These are phyloP conservation scores for Apis dorsata DNA, from an alignment of 1,140 invertebrate species.

Conservation along the genomic window DNA sequence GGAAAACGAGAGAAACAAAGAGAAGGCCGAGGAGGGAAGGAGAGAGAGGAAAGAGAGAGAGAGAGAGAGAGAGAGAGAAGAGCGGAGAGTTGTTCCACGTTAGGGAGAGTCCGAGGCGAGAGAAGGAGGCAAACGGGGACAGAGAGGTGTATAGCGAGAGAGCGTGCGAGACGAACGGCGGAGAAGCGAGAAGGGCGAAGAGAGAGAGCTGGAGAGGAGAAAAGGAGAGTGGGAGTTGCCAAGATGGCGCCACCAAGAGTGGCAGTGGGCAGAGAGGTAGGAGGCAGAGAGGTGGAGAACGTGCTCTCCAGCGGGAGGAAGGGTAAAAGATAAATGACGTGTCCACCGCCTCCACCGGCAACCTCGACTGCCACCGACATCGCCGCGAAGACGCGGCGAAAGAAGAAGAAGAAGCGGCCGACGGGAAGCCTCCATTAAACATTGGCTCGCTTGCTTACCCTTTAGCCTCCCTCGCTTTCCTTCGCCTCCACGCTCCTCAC, in stretches of 20 bases:
- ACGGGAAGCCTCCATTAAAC: conserved; percentile 74
- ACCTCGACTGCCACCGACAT: conserved; percentile 60
- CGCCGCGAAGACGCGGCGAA: conserved; percentile 67
- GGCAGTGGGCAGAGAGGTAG: conserved; percentile 52
- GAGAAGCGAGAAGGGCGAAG: conserved; percentile 62
- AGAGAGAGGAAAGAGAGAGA: conserved; percentile 16
- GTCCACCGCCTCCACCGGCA: conserved; percentile 75
- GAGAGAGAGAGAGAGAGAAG: background rate
- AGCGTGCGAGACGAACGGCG: conserved; percentile 32
- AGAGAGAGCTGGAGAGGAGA: conserved; percentile 42
- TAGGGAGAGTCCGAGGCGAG: conserved; percentile 27
- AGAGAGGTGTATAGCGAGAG: conserved; percentile 21
- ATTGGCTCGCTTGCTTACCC: conserved; percentile 69
- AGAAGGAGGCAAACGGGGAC: conserved; percentile 32
- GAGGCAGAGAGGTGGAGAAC: conserved; percentile 59
- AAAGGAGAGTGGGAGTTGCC: conserved; percentile 73
- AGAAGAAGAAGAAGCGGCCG: conserved; percentile 64
- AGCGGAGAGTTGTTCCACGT: background rate
- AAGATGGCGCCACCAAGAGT: conserved; percentile 73
- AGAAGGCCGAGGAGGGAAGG: conserved; percentile 31
- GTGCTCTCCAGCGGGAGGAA: conserved; percentile 61
- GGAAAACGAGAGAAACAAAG: conserved; percentile 63
- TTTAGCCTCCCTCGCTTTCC: conserved; percentile 43
- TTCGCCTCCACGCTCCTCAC: conserved; percentile 39
- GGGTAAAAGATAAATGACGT: conserved; percentile 79